Conservation (phyloP, 2,888 invertebrate species). For the Agriopis aurantiaria region DNA sequence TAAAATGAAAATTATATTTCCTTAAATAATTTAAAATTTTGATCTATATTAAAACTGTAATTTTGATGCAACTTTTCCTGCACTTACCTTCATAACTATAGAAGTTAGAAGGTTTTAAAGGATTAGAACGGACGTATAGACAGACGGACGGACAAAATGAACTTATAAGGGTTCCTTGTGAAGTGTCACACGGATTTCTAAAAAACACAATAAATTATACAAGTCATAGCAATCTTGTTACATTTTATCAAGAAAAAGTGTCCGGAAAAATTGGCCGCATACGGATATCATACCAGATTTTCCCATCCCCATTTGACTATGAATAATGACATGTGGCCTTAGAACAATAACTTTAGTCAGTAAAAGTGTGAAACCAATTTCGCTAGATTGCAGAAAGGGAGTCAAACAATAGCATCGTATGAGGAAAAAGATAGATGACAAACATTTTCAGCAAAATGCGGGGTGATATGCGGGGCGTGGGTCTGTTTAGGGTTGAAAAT, state of each 20-base stretch:
- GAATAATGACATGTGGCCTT: conserved; percentile 79
- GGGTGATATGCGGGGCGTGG: conserved; percentile 50
- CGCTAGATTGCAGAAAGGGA: conserved; percentile 63
- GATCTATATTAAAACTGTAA: too few species aligned
- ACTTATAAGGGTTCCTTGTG: too few species aligned
- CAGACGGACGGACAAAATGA: too few species aligned
- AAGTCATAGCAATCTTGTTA: too few species aligned
- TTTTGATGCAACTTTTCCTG: too few species aligned
- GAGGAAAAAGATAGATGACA: conserved; percentile 53
- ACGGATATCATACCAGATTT: neutral
- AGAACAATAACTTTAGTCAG: conserved; percentile 80
- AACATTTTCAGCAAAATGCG: conserved; percentile 52
- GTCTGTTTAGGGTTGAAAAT: conserved; percentile 46
- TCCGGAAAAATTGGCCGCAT: neutral
- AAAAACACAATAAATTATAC: too few species aligned
- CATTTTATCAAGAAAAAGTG: neutral
- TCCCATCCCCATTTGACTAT: conserved; percentile 51
- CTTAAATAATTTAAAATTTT: too few species aligned
- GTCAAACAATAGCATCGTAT: conserved; percentile 62
- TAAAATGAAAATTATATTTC: too few species aligned
- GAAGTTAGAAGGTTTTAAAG: too few species aligned
- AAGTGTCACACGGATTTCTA: too few species aligned
- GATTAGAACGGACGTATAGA: too few species aligned
- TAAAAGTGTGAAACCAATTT: conserved; percentile 81
- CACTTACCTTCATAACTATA: too few species aligned